Conservation (phyloP, 2,113 vertebrate species). For the Urocitellus parryii region DNA sequence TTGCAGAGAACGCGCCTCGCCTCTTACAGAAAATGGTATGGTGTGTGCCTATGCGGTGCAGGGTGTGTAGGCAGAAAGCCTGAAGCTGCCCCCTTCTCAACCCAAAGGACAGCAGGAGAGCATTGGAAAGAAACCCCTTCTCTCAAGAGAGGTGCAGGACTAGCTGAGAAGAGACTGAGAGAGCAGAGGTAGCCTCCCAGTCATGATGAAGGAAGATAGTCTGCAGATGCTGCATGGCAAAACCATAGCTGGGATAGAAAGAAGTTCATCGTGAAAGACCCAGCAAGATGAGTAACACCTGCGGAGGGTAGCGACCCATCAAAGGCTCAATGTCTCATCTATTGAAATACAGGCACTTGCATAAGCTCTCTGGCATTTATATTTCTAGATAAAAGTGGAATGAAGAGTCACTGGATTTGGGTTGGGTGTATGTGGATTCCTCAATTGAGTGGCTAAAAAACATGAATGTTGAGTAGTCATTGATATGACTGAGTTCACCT, state of each 20-base stretch:
- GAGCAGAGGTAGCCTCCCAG: neutral
- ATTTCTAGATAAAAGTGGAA: neutral
- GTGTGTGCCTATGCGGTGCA: neutral
- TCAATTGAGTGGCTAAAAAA: slow-evolving; percentile 8
- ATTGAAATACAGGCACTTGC: neutral
- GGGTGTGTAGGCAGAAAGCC: neutral
- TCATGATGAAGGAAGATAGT: neutral
- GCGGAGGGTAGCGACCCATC: neutral
- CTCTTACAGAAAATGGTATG: neutral
- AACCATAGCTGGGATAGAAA: neutral
- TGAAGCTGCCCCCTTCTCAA: neutral
- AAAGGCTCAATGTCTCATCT: neutral
- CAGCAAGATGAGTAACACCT: neutral
- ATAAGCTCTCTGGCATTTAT: neutral
- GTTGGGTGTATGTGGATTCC: neutral
- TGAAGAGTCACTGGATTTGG: neutral
- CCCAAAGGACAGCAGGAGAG: neutral
- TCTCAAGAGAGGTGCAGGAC: neutral
- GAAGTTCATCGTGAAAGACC: neutral
- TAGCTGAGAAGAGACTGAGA: neutral
- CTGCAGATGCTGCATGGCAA: neutral
- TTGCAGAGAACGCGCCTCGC: neutral
- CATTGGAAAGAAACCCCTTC: neutral
- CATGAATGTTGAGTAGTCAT: neutral
- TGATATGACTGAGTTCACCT: slow-evolving; percentile 47